These are phyloP conservation scores for Mustelus asterias DNA, from an alignment of 2,113 vertebrate species.

Conservation along the genomic window DNA sequence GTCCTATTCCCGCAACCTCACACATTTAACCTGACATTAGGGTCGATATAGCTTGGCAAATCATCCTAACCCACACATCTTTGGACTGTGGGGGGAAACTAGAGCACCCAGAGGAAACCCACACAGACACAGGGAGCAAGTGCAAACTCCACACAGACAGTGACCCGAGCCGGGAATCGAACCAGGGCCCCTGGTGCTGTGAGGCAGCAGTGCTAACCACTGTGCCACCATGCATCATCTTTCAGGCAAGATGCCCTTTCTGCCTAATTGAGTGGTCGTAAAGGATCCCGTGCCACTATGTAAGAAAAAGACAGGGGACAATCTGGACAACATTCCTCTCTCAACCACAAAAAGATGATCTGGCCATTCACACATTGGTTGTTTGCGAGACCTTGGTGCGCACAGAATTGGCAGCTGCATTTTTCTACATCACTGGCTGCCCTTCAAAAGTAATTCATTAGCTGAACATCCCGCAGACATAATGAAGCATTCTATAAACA, in stretches of 20 bases:
- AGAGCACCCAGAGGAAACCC: too few relatives aligned
- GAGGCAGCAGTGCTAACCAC: too few relatives aligned
- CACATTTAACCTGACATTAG: too few relatives aligned
- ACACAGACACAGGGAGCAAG: too few relatives aligned
- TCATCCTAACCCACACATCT: too few relatives aligned
- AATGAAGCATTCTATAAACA: background rate
- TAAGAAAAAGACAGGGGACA: background rate
- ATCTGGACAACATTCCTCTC: background rate
- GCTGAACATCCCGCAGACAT: background rate
- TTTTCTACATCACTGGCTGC: background rate
- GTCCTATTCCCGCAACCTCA: too few relatives aligned
- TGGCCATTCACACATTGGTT: background rate
- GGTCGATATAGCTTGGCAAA: too few relatives aligned
- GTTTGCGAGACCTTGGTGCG: background rate
- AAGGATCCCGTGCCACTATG: background rate
- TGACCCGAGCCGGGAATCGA: too few relatives aligned
- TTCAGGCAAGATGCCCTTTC: background rate
- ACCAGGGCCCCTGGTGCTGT: too few relatives aligned
- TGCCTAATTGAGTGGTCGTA: background rate
- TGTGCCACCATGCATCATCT: background rate
- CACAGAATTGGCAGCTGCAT: background rate
- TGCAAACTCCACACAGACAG: too few relatives aligned
- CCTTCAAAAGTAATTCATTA: background rate
- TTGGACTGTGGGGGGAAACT: too few relatives aligned
- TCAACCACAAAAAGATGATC: background rate